Evolutionary conservation across 2,113 vertebrate species (phyloP), one percentile per base, ranked within the genome.

Genomic region (human): DNA sequence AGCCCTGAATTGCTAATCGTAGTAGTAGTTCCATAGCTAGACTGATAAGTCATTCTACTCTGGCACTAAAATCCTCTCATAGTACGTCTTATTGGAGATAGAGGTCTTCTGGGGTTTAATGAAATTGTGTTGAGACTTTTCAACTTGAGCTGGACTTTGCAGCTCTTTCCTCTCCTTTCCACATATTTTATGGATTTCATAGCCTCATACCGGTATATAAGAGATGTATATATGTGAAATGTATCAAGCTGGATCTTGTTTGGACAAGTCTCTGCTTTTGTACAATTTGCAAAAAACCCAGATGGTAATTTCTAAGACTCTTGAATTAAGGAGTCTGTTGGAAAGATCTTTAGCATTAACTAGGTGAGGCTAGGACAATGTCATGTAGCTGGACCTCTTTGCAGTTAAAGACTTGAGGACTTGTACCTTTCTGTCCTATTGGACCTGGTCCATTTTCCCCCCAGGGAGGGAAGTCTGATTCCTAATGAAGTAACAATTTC

Each of bases 1-100:
- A 97, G 92, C 94, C 96, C 97, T 97, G 97, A 98, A 95, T 89
- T 96, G 98, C 98, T 99, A 98, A 98, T 86, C 0, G 0, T 94
- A 50, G 22, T 96, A 97, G 97, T 96, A 98, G 98, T 94, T 98
- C 81, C 94, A 27, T 98, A 98, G 97, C 75, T 98, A 98, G 98
- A 97, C 91, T 94, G 92, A 97, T 98, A 92, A 92, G 61, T 13
- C 2, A 55, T 93, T 95, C 88, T 81, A 23, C 50, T 93, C 92
- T 96, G 96, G 92, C 87, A 97, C 98, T 97, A 95, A 98, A 92
- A 95, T 93, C 40, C 9, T 98, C 95, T 93, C 93, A 43, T 96
- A 95, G 84, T 93, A 73, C 84, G 18, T 70, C 43, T 93, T 73
- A 89, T 52, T 86, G 76, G 90, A 94, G 81, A 95, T 96, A 11